Base-by-base conservation (phyloP, 30 jellyfish, hydroid and myxozoan species). In the Cassiopea xamachana region DNA sequence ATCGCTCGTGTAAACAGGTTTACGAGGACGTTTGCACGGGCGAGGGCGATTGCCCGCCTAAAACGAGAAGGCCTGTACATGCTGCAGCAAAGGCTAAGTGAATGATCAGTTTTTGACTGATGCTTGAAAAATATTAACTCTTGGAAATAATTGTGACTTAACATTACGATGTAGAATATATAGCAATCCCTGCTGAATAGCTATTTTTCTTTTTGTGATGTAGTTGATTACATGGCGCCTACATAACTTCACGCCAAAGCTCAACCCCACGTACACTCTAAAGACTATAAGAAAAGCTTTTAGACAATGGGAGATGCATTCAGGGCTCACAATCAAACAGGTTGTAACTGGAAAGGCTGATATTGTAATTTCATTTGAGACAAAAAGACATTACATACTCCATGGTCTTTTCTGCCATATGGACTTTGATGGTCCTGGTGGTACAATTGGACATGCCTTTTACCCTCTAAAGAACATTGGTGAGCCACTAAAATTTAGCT, bases 401-500 rank as follows among this genome's bases (percentile, higher is more conserved):
- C 75, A 51, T 60, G 47, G 64, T 61, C 17, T 39, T 46, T 45
- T 46, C 70, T 86, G 93, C 46, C 14, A 47, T 82, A 50, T 86
- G 87, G 92, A 79, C 44, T 94, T 94, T 81, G 98, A 94, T 90
- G 98, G 98, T 7, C 92, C 92, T 9, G 98, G 98, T 0, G 96
- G 96, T 16, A 85, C 91, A 16, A 73, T 94, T 71, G 98, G 98
- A 9, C 98, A 94, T 81, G 98, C 98, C 19, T 94, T 87, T 79
- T 94, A 89, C 61, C 98, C 98, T 18, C 46, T 46, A 0, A 77
- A 89, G 16, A 12, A 39, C 13, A 27, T 13, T 1, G 93, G 93
- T 86, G 78, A 46, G 91, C 69, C 10, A 14, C 14, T 14, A 6
- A 59, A 59, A 0, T 59, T 6, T 59, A 59, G 69, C 69, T 14